Conservation (phyloP, 2,113 vertebrate species). For the Cyanistes caeruleus region DNA sequence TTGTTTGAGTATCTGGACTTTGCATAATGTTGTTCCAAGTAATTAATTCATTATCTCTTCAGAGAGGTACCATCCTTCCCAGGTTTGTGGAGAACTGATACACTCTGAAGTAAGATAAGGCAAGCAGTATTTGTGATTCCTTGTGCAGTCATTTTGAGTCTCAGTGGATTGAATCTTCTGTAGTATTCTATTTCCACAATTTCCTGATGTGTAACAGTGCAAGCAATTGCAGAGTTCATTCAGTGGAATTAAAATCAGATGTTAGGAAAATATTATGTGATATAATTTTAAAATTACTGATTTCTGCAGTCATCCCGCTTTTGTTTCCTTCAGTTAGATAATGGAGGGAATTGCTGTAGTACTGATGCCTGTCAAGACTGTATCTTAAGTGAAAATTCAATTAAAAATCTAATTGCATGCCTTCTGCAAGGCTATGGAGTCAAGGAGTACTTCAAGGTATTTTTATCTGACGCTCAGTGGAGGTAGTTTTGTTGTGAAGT, state of each 20-base stretch:
- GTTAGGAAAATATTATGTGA: not conserved
- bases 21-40: rapidly evolving
- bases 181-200: not conserved
- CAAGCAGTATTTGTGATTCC: not conserved
- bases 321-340: not conserved
- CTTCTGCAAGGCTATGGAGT: not conserved
- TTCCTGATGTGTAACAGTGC: not conserved
- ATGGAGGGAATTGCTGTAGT: not conserved
- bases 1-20: not conserved
- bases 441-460: not conserved
- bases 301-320: not conserved
- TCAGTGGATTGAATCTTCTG: not conserved
- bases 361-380: not conserved
- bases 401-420: not conserved
- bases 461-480: not conserved
- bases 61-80: not conserved
- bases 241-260: not conserved
- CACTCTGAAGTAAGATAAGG: not conserved
- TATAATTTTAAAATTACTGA: not conserved
- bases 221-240: not conserved
- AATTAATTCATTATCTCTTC: not conserved
- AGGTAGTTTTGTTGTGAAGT: not conserved
- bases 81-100: not conserved
- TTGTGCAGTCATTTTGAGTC: not conserved
- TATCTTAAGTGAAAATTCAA: not conserved